Conservation (phyloP, 2,113 vertebrate genomes). For the Probosciger aterrimus region DNA sequence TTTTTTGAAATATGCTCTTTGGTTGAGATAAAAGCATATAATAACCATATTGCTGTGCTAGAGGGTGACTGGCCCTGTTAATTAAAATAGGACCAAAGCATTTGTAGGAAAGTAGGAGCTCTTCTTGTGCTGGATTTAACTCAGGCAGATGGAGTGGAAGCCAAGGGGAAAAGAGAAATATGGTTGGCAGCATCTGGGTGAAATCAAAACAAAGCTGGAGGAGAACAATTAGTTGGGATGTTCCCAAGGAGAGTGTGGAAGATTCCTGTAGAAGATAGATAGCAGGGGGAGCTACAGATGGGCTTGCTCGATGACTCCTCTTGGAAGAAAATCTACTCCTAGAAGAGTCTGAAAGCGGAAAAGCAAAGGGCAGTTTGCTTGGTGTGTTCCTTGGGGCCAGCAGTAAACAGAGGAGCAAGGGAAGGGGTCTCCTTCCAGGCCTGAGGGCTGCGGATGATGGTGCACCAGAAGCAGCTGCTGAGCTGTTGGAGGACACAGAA, state of each 20-base stretch:
- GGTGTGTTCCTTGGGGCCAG: neutral
- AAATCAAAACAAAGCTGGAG: neutral
- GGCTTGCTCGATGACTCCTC: neutral
- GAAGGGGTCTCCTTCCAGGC: neutral
- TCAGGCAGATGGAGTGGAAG: neutral
- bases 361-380: neutral
- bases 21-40: neutral
- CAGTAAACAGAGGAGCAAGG: neutral
- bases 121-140: neutral
- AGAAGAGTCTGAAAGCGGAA: neutral
- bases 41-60: neutral
- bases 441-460: neutral
- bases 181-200: neutral
- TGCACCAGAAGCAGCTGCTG: neutral
- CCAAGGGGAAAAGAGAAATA: neutral
- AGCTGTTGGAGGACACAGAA: rapidly evolving
- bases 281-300: neutral
- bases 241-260: neutral
- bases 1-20: neutral
- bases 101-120: neutral
- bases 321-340: neutral
- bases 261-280: neutral
- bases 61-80: neutral
- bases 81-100: neutral
- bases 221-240: neutral